Base-by-base conservation (phyloP, 2,888 invertebrate species). In the Lobophora halterata region DNA sequence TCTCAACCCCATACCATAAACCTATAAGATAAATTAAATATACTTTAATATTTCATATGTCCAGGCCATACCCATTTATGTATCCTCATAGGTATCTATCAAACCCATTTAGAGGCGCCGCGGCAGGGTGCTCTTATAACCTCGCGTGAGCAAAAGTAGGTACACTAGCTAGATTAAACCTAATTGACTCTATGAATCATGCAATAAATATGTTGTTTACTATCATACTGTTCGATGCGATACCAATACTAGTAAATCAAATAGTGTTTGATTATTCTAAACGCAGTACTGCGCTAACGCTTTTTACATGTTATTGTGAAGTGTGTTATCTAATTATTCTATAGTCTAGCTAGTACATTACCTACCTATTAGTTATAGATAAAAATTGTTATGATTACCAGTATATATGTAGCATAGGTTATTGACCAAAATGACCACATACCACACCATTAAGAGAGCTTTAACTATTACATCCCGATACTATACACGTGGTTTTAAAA, bases 111-210 rank as follows among this genome's bases (percentile, higher is more conserved):
- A n/a, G n/a, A n/a, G n/a, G 39, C 19, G 24, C 7, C 34, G 10
- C 40, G 36, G 45, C 38, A 37, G 39, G 47, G 33, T 8, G 27
- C 29, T 31, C 23, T n/a, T n/a, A 31, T 30, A 29, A 31, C 23
- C 28, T 38, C 21, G 40, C 45, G 41, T 42, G 27, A 46, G 41
- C 40, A 46, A 37, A 47, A 41, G 49, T 20, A 20, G 2, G 6
- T 6, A 11, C 11, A 20, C 14, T 34, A n/a, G n/a, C n/a, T 25
- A 43, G 24, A 43, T 38, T 44, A 31, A 32, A 50, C 34, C 35
- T 51, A 45, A 51, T 51, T 49, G 45, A 18, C 36, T 44, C 27
- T 31, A 48, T 53, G 51, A 54, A 24, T 49, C 45, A 49, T 20
- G 31, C 43, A 44, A 47, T 48, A 46, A 43, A 34, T 38, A 25